Conservation (phyloP, 1,140 invertebrate genomes). For the Cylas formicarius region DNA sequence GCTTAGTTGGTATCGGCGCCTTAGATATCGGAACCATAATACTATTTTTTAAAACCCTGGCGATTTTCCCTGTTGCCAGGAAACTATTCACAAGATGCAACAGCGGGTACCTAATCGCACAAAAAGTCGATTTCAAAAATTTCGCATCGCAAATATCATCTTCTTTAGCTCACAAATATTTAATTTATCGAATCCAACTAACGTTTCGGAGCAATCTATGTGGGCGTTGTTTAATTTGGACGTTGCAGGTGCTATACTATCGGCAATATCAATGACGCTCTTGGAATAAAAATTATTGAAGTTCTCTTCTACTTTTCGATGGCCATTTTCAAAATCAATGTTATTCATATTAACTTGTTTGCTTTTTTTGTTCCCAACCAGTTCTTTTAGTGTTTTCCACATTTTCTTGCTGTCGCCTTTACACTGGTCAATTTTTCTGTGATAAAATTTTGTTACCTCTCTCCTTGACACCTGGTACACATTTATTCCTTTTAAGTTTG, state of each 20-base stretch:
- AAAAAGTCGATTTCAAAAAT: conserved; percentile 4
- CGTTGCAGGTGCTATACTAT: conserved; percentile 1
- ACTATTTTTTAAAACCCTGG: conserved; percentile 9
- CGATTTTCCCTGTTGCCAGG: conserved; percentile 9
- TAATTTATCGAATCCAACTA: conserved; percentile 1
- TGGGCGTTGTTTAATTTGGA: background rate
- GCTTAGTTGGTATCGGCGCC: conserved; percentile 11
- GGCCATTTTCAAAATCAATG: background rate
- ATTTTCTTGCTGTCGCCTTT: conserved; percentile 12
- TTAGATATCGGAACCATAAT: conserved; percentile 15
- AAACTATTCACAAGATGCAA: conserved; percentile 11
- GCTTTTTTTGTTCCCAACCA: conserved; percentile 3
- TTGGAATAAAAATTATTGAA: conserved; percentile 8
- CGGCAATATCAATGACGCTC: conserved; percentile 7
- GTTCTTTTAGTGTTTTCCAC: conserved; percentile 12
- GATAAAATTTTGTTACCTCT: conserved; percentile 10
- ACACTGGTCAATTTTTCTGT: conserved; percentile 7
- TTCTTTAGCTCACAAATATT: conserved; percentile 3
- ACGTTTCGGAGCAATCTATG: no score
- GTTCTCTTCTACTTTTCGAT: background rate
- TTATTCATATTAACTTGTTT: background rate
- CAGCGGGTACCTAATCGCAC: conserved; percentile 11
- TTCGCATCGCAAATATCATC: conserved; percentile 6
- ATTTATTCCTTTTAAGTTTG: conserved; percentile 13
- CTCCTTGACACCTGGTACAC: conserved; percentile 4